phyloP scores from a whole-genome alignment of 53 echinoderm and acorn worm genomes.

The Temnopleurus reevesii region DNA sequence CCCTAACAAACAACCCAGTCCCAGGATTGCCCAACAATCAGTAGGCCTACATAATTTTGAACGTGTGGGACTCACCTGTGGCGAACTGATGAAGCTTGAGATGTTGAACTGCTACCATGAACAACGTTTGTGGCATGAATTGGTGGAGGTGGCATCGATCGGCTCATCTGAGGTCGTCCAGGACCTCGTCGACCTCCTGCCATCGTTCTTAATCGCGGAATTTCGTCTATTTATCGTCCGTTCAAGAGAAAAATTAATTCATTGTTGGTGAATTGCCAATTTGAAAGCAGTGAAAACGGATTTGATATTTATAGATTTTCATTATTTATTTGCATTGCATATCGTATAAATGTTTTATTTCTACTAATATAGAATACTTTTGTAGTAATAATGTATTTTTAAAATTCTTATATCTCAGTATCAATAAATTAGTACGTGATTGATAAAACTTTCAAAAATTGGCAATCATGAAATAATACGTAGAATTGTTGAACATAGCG shows the following conservation, averaged over 20 bases:
- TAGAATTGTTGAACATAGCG: too few relatives aligned
- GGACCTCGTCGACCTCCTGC: slow-evolving; percentile 98
- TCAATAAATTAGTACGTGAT: too few relatives aligned
- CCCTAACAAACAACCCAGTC: too few relatives aligned
- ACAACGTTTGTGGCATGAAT: slow-evolving; percentile 88
- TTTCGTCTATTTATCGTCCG: neutral
- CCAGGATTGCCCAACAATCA: too few relatives aligned
- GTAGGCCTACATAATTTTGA: neutral
- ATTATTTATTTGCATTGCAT: too few relatives aligned
- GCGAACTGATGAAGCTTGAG: slow-evolving; percentile 75
- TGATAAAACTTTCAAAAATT: too few relatives aligned
- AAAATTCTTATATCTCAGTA: too few relatives aligned
- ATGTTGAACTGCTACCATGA: slow-evolving; percentile 57
- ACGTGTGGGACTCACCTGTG: slow-evolving; percentile 72
- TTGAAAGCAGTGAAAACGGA: neutral
- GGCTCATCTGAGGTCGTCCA: slow-evolving; percentile 90
- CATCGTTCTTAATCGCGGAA: slow-evolving; percentile 57
- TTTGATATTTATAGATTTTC: too few relatives aligned
- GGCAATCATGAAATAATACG: too few relatives aligned
- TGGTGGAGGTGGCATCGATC: slow-evolving; percentile 93
- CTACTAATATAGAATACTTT: neutral
- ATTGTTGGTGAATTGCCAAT: neutral
- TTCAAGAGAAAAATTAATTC: neutral
- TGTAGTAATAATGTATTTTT: neutral
- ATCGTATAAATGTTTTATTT: neutral